Base-by-base conservation (phyloP, 2,888 invertebrate species). In the Drosophila hamatofila region DNA sequence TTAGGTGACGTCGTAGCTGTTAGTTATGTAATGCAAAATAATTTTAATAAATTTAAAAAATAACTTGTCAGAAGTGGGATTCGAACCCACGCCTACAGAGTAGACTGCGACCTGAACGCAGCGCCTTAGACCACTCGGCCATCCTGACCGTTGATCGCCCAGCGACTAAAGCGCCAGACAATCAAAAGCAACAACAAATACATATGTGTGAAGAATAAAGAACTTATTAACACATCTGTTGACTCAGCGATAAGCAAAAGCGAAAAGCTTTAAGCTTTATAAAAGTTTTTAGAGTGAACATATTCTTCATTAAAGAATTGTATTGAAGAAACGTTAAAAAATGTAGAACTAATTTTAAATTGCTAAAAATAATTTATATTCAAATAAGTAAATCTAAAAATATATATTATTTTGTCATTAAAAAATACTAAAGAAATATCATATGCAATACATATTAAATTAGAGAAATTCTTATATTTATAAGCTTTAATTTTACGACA, bases 41-140 rank as follows among this genome's bases (percentile, higher is more conserved):
- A 55, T 42, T 27, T 37, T 37, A 2, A 23, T 51, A 44, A 61
- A 44, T 39, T 27, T 21, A 64, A 54, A 61, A 76, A 62, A 58
- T 59, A 65, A 62, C 30, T 79, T 77, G 77, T 77, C 77, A 77
- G 77, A 77, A 77, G 77, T 77, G 77, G 80, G 78, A 79, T 79
- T 79, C 77, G 78, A 79, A 78, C 80, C 78, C 81, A 79, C 78
- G 78, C 78, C 78, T 80, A 79, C 78, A 79, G 77, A 79, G 77
- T 78, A 78, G 81, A 80, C 78, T 79, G 78, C 78, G 78, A 79
- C 78, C 78, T 79, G 78, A 79, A 79, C 78, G 78, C 78, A 79
- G 78, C 78, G 78, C 78, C 78, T 79, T 79, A 79, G 78, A 79
- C 81, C 78, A 73, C 78, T 80, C 78, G 78, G 78, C 78, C 78